Evolutionary conservation across 2,797 vertebrate species (phyloP).

Genomic region (Allobates femoralis): DNA sequence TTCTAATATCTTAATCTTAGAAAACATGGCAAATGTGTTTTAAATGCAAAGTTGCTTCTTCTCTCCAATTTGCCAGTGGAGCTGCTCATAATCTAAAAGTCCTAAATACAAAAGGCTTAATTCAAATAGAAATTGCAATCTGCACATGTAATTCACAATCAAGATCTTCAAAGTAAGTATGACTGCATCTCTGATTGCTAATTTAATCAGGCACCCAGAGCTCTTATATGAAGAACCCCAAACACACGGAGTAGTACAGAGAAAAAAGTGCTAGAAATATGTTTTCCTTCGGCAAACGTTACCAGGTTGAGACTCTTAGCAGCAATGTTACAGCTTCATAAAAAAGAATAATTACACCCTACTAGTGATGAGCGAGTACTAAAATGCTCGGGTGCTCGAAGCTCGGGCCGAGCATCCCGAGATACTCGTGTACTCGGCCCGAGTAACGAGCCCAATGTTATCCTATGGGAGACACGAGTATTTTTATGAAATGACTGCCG

Average conservation of each 20-base stretch:
- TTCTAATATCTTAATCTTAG: slow-evolving; percentile 47
- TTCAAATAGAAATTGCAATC: slow-evolving; percentile 77
- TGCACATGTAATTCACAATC: slow-evolving; percentile 79
- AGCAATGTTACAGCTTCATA: not conserved
- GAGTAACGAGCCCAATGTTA: too few relatives aligned
- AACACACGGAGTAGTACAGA: slow-evolving; percentile 66
- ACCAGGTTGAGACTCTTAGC: slow-evolving; percentile 1
- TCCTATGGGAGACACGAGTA: too few relatives aligned
- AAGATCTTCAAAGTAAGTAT: slow-evolving; percentile 77
- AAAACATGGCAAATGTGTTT: slow-evolving; percentile 53
- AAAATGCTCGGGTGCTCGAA: too few relatives aligned
- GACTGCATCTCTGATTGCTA: slow-evolving; percentile 74
- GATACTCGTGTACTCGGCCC: too few relatives aligned
- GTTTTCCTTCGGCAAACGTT: slow-evolving; percentile 20
- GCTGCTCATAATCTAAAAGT: slow-evolving; percentile 66
- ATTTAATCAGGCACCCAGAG: slow-evolving; percentile 75
- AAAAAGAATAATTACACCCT: slow-evolving; percentile 2
- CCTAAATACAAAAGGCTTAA: slow-evolving; percentile 74
- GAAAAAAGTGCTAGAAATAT: slow-evolving; percentile 50
- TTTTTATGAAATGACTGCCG: too few relatives aligned
- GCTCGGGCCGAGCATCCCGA: too few relatives aligned
- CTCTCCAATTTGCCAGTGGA: slow-evolving; percentile 52
- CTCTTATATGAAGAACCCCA: slow-evolving; percentile 70
- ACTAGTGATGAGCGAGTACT: too few relatives aligned
- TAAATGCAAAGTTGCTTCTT: slow-evolving; percentile 49